Evolutionary conservation across 2,888 invertebrate species (phyloP), one percentile per base, ranked within the genome.

Genomic region (Oxytorus armatus): DNA sequence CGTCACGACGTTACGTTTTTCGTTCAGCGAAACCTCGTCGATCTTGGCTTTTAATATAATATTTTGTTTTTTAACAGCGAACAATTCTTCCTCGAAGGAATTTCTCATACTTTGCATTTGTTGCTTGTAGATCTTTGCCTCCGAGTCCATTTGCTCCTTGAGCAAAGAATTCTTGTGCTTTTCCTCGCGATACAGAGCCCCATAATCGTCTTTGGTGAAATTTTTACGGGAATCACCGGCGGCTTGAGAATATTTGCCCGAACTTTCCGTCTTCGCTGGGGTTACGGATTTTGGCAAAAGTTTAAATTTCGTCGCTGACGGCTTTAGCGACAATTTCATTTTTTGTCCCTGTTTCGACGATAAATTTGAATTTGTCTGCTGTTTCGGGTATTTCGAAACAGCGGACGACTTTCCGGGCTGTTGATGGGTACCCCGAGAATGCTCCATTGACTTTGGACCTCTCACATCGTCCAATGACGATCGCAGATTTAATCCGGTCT

Each of bases 61-160:
- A 61, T 91, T 92, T 57, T 91, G 89, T 29, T 90, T 92, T 42
- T 90, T 92, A 1, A 92, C 61, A 0, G 87, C 79, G 69, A 91
- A 92, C 16, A 91, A 59, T 77, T 92, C 91, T 68, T 89, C 88
- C 73, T 92, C 92, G 63, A 90, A 90, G 0, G 89, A 86, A 10
- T 86, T 81, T 18, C 89, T 86, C 87, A 90, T 89, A 7, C 82
- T 86, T 53, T 90, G 89, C 25, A 92, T 89, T 73, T 90, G 90
- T 3, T 81, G 85, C 57, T 90, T 92, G 77, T 91, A 90, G 10
- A 86, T 76, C 61, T 89, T 89, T 8, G 86, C 86, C 72, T 91
- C 91, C 0, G 89, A 85, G 11, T 92, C 90, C 0, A 91, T 73
- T 51, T 91, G 91, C 23, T 88, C 83, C 57, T 90, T 91, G 33